Base-by-base conservation (phyloP, 2,888 invertebrate species). In the Perdita meconis region DNA sequence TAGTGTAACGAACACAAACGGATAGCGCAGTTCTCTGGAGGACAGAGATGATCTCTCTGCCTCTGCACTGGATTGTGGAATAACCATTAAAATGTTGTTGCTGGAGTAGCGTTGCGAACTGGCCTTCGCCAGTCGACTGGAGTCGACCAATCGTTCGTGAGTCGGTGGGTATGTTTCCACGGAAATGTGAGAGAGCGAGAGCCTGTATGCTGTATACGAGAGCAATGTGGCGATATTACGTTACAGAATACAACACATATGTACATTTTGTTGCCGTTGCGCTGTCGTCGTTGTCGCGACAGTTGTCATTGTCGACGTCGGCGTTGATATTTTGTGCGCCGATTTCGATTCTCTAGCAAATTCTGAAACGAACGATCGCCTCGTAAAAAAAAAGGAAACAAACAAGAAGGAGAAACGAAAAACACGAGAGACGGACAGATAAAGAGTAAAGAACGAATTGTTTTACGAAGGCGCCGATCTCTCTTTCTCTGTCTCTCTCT, bases 251-350 rank as follows among this genome's bases (percentile, higher is more conserved):
- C 44, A 24, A 63, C 44, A 24, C 53, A 72, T 24, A 57, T 12
- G 73, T 75, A 65, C 69, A 56, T 63, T 38, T 68, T 65, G 30
- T 30, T 30, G 30, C 30, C 30, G 30, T 6, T 19, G 47, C 59
- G 81, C 59, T 68, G 80, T 67, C 57, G 81, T 59, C 57, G 64
- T 67, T 73, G 77, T 68, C 72, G 68, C 36, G 47, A 63, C 61
- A 78, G 68, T 61, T 65, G 80, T 74, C 68, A 57, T 66, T 63
- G 78, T 81, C 75, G 82, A 80, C 75, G 72, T 82, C 83, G 83
- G 76, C 75, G 83, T 81, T 76, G 63, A 47, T 47, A 47, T 70
- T n/a, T 76, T 57, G 78, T 74, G 38, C 65, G 68, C 63, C 38
- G 72, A 75, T 78, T 63, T 61, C 36, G 53, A 83, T 78, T 19